Evolutionary conservation across 1,140 invertebrate genomes (phyloP), one percentile per base, ranked within the genome.

Genomic region (Anoplophora glabripennis): DNA sequence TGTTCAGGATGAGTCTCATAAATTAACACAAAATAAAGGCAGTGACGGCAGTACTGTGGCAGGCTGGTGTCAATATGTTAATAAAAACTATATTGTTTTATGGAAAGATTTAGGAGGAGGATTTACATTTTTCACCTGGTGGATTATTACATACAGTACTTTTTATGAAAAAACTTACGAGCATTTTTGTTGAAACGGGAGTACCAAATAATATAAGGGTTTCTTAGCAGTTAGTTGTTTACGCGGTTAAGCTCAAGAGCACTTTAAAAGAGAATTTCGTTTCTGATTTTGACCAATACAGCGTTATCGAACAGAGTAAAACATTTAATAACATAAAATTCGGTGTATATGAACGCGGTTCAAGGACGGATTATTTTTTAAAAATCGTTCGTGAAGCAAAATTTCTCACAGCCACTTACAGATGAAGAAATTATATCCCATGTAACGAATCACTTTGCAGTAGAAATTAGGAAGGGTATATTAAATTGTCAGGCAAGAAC

Each of bases 191-290:
- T 17, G 51, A 53, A 14, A 5, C 51, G 33, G 51, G 51, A 18
- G 51, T 53, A 14, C 51, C 51, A 47, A 14, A 9, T n/a, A 10
- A 53, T 10, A 53, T 47, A 53, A 53, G 37, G 45, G 11, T 53
- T 0, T 40, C 7, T 53, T 53, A 8, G 9, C 51, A 8, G 12
- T 53, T n/a, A 12, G 11, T 42, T 36, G 51, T 4, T 38, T 53
- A 15, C 34, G 51, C 3, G 51, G 34, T 5, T 53, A 37, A n/a
- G 49, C 49, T 12, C 15, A 36, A 38, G 49, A 53, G 33, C 49
- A 12, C 7, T 10, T 9, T 53, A 0, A 53, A 53, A 14, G 33
- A 53, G 14, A 9, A 48, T 11, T 33, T 14, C 4, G n/a, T 53
- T 10, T 42, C 15, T 4, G 11, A 36, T 14, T 53, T 42, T 14